phyloP scores from a whole-genome alignment of 2,888 invertebrate genomes.

The Colletes collaris region DNA sequence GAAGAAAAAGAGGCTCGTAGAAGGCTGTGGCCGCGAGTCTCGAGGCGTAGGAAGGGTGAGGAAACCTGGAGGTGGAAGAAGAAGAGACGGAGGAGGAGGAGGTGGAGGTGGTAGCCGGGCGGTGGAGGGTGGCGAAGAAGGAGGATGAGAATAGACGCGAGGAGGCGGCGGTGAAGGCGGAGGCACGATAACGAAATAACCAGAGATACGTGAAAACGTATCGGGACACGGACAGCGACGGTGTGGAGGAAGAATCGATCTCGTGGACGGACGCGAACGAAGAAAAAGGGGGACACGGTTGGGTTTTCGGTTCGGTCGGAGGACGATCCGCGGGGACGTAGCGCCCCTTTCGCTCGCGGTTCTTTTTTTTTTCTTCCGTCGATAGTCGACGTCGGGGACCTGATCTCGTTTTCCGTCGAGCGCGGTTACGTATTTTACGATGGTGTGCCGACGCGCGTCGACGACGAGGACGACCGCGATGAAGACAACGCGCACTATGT shows the following conservation, averaged over 20 bases:
- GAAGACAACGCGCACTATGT: slow-evolving; percentile 50
- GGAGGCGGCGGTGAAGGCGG: slow-evolving; percentile 66
- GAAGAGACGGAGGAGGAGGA: slow-evolving; percentile 49
- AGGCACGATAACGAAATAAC: slow-evolving; percentile 72
- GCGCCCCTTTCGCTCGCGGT: not conserved
- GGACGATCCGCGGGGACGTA: not conserved
- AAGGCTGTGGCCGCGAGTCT: slow-evolving; percentile 42
- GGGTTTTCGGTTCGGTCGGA: slow-evolving; percentile 5
- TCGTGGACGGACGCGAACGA: slow-evolving; percentile 9
- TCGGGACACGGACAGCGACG: slow-evolving; percentile 68
- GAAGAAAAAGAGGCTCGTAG: slow-evolving; percentile 23
- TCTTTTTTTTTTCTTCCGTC: no score
- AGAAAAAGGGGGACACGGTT: slow-evolving; percentile 5
- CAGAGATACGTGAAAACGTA: slow-evolving; percentile 70
- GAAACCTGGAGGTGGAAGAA: slow-evolving; percentile 64
- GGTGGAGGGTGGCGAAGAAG: slow-evolving; percentile 38
- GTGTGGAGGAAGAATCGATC: slow-evolving; percentile 57
- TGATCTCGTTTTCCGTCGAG: slow-evolving; percentile 11
- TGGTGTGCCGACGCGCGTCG: slow-evolving; percentile 56
- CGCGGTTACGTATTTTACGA: slow-evolving; percentile 56
- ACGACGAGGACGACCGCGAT: slow-evolving; percentile 25
- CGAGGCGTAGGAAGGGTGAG: slow-evolving; percentile 54
- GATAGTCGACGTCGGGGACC: no score
- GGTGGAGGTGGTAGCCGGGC: slow-evolving; percentile 41
- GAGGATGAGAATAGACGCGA: slow-evolving; percentile 62